Conservation (phyloP, 2,888 invertebrate species). For the Andrena fulva region DNA sequence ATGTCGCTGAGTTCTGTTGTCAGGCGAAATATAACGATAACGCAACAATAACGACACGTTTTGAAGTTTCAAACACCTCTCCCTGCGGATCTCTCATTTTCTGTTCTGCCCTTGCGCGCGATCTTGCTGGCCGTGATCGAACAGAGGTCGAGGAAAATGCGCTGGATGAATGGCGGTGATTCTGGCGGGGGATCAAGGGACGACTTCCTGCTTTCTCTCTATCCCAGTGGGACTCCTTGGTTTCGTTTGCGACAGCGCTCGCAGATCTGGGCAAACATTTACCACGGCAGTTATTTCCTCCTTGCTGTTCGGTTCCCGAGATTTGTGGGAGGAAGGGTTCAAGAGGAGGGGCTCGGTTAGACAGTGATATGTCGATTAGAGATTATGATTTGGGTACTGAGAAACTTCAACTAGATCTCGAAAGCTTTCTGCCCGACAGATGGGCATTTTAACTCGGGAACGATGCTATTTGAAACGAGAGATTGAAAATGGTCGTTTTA, state of each 20-base stretch:
- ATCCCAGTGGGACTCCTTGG: background rate
- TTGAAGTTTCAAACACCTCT: slow-evolving; percentile 38
- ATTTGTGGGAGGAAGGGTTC: no score
- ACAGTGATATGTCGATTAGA: no score
- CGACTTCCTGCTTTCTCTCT: background rate
- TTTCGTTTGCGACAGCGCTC: background rate
- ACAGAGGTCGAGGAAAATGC: background rate
- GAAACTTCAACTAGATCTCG: no score
- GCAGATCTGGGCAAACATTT: slow-evolving; percentile 1
- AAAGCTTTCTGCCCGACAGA: background rate
- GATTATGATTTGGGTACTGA: no score
- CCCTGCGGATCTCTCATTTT: slow-evolving; percentile 15
- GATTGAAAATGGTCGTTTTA: background rate
- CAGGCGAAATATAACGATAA: slow-evolving; percentile 82
- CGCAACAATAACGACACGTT: slow-evolving; percentile 53
- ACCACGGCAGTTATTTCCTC: background rate
- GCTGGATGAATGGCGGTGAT: background rate
- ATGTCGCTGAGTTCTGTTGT: slow-evolving; percentile 56
- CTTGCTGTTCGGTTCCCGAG: no score
- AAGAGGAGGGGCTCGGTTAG: no score
- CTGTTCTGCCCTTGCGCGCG: background rate
- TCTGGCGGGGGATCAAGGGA: background rate
- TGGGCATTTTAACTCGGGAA: no score
- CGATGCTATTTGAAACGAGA: background rate
- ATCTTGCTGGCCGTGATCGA: background rate